phyloP scores from a whole-genome alignment of 2,888 invertebrate species.

The Lasioglossum oenotherae region DNA sequence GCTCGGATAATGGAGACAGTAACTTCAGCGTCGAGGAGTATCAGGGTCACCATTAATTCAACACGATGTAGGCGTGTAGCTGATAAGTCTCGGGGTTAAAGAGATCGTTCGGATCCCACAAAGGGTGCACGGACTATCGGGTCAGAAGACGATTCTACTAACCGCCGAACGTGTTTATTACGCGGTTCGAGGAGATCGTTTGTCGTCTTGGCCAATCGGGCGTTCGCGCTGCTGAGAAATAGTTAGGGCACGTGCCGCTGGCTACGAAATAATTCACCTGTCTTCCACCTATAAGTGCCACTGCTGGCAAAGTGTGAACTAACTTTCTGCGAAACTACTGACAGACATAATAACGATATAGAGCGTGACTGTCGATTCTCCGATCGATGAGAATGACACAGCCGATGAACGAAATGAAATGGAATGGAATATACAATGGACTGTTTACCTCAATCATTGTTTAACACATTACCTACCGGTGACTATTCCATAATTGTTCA shows the following conservation, averaged over 20 bases:
- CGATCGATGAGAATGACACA: background rate
- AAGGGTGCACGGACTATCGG: background rate
- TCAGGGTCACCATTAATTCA: slow-evolving; percentile 48
- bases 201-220: slow-evolving; percentile 27
- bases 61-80: slow-evolving; percentile 23
- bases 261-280: background rate
- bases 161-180: slow-evolving; percentile 44
- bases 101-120: slow-evolving; percentile 43
- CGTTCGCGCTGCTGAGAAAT: background rate
- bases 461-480: too few species aligned
- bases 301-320: background rate
- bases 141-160: slow-evolving; percentile 28
- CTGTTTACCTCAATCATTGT: too few species aligned
- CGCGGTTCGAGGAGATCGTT: slow-evolving; percentile 24
- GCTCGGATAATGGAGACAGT: slow-evolving; percentile 10
- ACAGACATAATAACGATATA: background rate
- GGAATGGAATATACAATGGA: too few species aligned
- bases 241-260: background rate
- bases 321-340: background rate
- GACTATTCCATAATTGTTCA: too few species aligned
- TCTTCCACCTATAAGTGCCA: background rate
- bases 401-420: background rate
- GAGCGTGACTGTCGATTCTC: background rate
- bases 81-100: slow-evolving; percentile 43
- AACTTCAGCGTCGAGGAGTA: slow-evolving; percentile 21